Conservation (phyloP, 2,797 vertebrate genomes). For the Rachycentron canadum region DNA sequence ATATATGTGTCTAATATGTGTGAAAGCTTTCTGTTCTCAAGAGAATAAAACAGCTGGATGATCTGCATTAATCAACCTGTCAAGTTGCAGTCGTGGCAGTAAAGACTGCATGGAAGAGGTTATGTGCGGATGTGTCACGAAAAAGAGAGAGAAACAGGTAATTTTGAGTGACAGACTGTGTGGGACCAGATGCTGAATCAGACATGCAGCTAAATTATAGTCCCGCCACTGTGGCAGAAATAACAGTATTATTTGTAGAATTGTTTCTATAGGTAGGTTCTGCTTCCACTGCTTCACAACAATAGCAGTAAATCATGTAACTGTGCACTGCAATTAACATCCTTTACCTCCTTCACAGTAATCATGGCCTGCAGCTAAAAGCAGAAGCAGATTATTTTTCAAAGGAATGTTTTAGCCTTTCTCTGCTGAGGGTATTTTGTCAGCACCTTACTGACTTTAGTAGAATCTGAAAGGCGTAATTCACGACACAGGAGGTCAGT, state of each 20-base stretch:
- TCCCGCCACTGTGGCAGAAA: conserved; percentile 55
- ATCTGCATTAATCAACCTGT: conserved; percentile 61
- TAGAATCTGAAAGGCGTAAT: conserved; percentile 13
- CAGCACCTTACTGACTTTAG: conserved; percentile 18
- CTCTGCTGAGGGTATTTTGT: conserved; percentile 6
- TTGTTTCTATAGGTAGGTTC: conserved; percentile 62
- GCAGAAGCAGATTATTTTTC: conserved; percentile 4
- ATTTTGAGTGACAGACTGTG: conserved; percentile 47
- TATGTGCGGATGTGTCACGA: not conserved
- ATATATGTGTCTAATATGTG: conserved; percentile 25
- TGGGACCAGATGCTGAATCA: conserved; percentile 40
- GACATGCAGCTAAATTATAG: conserved; percentile 46
- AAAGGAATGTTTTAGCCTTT: conserved; percentile 12
- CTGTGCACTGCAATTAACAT: conserved; percentile 66
- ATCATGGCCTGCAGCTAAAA: conserved; percentile 34
- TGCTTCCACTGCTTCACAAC: conserved; percentile 50
- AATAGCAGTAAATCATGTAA: conserved; percentile 55
- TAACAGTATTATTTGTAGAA: conserved; percentile 60
- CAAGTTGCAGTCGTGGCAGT: conserved; percentile 31
- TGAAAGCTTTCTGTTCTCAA: conserved; percentile 20
- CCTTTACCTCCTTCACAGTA: conserved; percentile 42
- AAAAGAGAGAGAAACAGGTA: conserved; percentile 16
- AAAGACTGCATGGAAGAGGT: not conserved
- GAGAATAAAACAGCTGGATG: conserved; percentile 27
- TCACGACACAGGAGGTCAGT: not conserved